These are phyloP conservation scores for Epizoanthus rinbou DNA, from an alignment of 92 coral and sea anemone species.

Conservation along the genomic window DNA sequence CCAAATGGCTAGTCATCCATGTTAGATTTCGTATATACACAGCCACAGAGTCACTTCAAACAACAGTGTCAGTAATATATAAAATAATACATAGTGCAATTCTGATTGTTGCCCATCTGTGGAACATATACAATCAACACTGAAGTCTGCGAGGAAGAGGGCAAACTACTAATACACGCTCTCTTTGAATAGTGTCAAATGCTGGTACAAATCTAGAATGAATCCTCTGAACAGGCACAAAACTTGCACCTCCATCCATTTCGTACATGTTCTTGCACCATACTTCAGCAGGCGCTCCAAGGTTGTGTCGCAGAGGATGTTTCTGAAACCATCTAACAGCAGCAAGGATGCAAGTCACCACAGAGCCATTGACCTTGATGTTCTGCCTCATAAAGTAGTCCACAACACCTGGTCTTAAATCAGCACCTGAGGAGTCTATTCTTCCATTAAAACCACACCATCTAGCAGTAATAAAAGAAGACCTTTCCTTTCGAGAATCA, in stretches of 20 bases:
- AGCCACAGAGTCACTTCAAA: too few relatives aligned
- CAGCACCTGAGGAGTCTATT: slow-evolving; percentile 47
- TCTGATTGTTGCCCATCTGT: too few relatives aligned
- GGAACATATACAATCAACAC: too few relatives aligned
- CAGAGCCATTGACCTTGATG: slow-evolving; percentile 41
- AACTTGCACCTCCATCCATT: slow-evolving; percentile 64
- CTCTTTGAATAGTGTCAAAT: slow-evolving; percentile 12
- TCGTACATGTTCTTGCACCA: slow-evolving; percentile 69
- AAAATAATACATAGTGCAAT: too few relatives aligned
- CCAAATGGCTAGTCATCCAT: too few relatives aligned
- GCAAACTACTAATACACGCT: slow-evolving; percentile 26
- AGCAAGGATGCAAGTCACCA: slow-evolving; percentile 55
- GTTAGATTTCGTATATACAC: too few relatives aligned
- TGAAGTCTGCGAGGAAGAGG: slow-evolving; percentile 36
- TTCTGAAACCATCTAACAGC: slow-evolving; percentile 60
- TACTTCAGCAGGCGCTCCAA: slow-evolving; percentile 61
- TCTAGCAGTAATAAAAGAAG: slow-evolving; percentile 48
- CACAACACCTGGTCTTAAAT: slow-evolving; percentile 71
- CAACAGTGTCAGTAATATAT: too few relatives aligned
- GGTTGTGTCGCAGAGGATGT: slow-evolving; percentile 39
- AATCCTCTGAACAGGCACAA: slow-evolving; percentile 67
- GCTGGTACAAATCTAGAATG: slow-evolving; percentile 41
- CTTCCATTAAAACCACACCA: slow-evolving; percentile 57
- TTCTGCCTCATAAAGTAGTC: slow-evolving; percentile 59
- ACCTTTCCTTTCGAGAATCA: slow-evolving; percentile 49